Evolutionary conservation across 2,113 vertebrate species (phyloP), one percentile per base, ranked within the genome.

Genomic region (Amazona vittata): DNA sequence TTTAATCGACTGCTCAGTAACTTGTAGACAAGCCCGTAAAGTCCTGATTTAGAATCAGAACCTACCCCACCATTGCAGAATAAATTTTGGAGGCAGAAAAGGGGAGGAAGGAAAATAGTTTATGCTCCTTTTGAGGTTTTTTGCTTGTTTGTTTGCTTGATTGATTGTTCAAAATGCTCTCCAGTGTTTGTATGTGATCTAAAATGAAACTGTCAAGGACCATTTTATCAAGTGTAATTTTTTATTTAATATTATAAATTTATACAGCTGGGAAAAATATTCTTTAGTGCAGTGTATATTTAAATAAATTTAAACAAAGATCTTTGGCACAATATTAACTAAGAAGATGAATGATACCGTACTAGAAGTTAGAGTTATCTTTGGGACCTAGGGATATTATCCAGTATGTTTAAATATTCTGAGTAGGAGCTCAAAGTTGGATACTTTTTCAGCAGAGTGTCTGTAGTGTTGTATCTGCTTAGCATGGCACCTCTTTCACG

Each of bases 121-220:
- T 17, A 3, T 0, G 0, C 24, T 3, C 1, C 1, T 26, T 55
- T 43, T 8, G 33, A 59, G 57, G 21, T 60, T 53, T 74, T 20
- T 49, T 3, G 2, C 41, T 46, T 68, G 15, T 82, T 89, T 39
- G 0, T 16, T 39, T n/a, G 0, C 24, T 62, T 62, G 59, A 8
- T 62, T 62, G 59, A 11, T 62, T 43, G 25, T 46, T 15, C 33
- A 53, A n/a, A 14, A 79, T 31, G 9, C 37, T 47, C 5, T 93
- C 14, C 20, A 39, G 6, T 64, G 37, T 82, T 85, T 73, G 7
- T 52, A 3, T 41, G 8, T 74, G 4, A 4, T 25, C 12, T 85
- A 63, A 81, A 67, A 22, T 59, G 29, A 86, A 84, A 70, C 8
- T 9, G 8, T 91, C 35, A 86, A 73, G 10, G 8, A 83, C 20